Percentiles rank a stretch among this genome's conserved stretches.
These are phyloP conservation scores for Caenorhabditis becei DNA, from an alignment of 2,888 invertebrate species.

Conservation along the genomic window DNA sequence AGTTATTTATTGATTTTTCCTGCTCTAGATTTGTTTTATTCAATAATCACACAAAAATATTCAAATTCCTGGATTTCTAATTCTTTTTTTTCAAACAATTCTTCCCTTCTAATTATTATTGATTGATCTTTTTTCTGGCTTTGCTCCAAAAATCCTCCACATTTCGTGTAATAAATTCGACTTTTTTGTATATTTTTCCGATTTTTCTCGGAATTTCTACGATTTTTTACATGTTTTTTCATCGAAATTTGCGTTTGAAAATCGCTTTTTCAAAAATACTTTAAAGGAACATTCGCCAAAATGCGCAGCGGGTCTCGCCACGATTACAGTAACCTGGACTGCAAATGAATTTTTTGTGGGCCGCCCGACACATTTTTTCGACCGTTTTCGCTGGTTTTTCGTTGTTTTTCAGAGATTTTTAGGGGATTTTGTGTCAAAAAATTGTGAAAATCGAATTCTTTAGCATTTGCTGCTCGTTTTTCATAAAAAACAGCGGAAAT, in stretches of 20 bases:
- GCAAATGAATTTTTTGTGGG: neutral
- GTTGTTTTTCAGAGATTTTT: neutral
- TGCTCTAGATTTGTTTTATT: neutral
- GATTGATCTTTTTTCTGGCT: conserved; percentile 26
- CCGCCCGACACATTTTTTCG: conserved; percentile 8
- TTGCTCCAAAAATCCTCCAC: conserved; percentile 23
- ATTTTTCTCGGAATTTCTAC: neutral
- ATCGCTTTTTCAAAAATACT: neutral
- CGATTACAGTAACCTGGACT: conserved; percentile 29
- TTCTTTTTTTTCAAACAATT: neutral
- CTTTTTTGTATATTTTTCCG: too few species aligned
- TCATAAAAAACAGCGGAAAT: neutral
- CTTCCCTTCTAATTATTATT: neutral
- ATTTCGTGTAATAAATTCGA: conserved; percentile 48
- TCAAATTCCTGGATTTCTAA: too few species aligned
- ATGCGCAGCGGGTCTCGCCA: conserved; percentile 15
- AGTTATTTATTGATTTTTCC: conserved; percentile 14
- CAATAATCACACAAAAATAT: too few species aligned
- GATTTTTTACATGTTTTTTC: neutral
- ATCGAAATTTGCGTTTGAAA: neutral
- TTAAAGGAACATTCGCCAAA: conserved; percentile 28
- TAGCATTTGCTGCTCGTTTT: neutral
- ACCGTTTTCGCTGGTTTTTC: neutral
- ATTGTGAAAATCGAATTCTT: neutral
- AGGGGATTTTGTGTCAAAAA: neutral